Evolutionary conservation across 2,888 invertebrate genomes (phyloP).

Genomic region (Plebejus argus): DNA sequence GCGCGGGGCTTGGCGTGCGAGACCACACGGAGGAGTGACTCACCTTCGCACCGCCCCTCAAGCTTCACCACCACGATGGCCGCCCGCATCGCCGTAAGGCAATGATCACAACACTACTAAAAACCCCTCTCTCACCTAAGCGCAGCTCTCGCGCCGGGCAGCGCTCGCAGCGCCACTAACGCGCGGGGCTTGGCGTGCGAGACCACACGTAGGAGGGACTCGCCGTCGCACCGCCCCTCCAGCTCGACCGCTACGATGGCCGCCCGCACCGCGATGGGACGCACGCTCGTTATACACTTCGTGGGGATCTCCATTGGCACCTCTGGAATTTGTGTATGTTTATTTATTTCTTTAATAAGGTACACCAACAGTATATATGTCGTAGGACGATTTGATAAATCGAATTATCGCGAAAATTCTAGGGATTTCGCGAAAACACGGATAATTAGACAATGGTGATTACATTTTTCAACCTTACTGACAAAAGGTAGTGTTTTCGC

Average conservation of each 20-base stretch:
- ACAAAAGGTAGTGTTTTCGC: too few species aligned
- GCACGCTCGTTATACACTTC: constrained; percentile 89
- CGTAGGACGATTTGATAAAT: too few species aligned
- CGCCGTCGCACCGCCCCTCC: constrained; percentile 95
- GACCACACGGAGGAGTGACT: constrained; percentile 90
- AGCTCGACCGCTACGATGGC: constrained; percentile 97
- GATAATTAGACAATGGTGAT: too few species aligned
- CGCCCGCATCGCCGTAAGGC: constrained; percentile 85
- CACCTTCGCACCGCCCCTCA: constrained; percentile 95
- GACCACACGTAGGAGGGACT: constrained; percentile 90
- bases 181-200: constrained; percentile 90
- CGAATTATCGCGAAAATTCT: too few species aligned
- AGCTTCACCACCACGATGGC: constrained; percentile 90
- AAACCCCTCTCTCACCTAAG: constrained; percentile 48
- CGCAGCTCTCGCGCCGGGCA: constrained; percentile 48
- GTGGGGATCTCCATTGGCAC: constrained; percentile 89
- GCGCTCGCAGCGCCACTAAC: constrained; percentile 81
- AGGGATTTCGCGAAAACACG: too few species aligned
- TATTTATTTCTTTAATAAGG: too few species aligned
- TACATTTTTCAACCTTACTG: too few species aligned
- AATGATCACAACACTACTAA: too few species aligned
- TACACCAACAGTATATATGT: too few species aligned
- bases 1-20: constrained; percentile 90
- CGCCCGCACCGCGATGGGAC: constrained; percentile 90
- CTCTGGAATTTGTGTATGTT: constrained; percentile 49